phyloP scores from a whole-genome alignment of 2,888 invertebrate genomes.

The Dasysyrphus albostriatus region DNA sequence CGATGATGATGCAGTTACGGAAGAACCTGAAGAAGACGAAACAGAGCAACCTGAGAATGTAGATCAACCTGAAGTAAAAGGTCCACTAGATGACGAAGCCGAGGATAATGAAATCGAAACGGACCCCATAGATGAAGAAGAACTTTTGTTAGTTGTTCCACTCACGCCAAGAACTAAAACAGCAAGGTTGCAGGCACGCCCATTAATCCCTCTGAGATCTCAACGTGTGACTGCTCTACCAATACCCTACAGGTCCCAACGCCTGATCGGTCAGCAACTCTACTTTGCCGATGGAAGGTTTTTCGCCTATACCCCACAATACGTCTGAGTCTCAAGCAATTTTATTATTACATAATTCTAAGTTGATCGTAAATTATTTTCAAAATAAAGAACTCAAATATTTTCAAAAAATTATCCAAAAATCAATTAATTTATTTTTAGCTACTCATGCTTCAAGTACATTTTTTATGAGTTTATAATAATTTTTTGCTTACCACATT shows the following conservation, averaged over 20 bases:
- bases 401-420: slow-evolving; percentile 19
- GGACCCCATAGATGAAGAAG: slow-evolving; percentile 42
- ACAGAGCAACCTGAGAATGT: slow-evolving; percentile 30
- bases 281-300: slow-evolving; percentile 62
- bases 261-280: slow-evolving; percentile 41
- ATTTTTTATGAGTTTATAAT: slow-evolving; percentile 52
- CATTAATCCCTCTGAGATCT: background rate
- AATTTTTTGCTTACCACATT: slow-evolving; percentile 58
- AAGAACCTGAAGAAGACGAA: slow-evolving; percentile 16
- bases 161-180: slow-evolving; percentile 22
- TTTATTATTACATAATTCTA: slow-evolving; percentile 4
- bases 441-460: slow-evolving; percentile 12
- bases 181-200: slow-evolving; percentile 50
- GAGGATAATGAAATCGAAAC: slow-evolving; percentile 60
- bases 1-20: slow-evolving; percentile 10
- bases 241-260: slow-evolving; percentile 39
- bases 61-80: slow-evolving; percentile 48
- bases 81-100: slow-evolving; percentile 44
- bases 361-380: slow-evolving; percentile 55
- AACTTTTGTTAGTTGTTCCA: slow-evolving; percentile 41
- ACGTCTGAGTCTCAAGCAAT: slow-evolving; percentile 36
- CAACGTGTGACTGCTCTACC: slow-evolving; percentile 35
- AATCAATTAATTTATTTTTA: slow-evolving; percentile 66
- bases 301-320: slow-evolving; percentile 59
- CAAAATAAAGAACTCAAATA: slow-evolving; percentile 47